phyloP scores from a whole-genome alignment of 1,140 invertebrate species.

The Drosophila nasuta region DNA sequence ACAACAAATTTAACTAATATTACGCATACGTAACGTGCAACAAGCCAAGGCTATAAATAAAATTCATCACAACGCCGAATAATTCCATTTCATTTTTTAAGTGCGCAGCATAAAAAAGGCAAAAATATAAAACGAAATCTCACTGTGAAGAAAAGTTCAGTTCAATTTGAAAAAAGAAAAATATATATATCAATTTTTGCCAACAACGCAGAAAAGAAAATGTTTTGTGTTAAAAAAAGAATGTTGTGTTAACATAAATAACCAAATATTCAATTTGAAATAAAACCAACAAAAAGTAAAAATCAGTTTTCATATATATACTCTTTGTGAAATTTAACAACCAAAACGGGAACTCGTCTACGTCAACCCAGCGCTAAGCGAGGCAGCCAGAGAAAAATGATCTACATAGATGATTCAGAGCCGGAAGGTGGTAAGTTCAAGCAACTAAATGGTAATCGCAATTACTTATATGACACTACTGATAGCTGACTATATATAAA shows the following conservation, averaged over 20 bases:
- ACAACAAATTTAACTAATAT: conserved; percentile 62
- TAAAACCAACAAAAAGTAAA: conserved; percentile 11
- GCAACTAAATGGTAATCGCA: conserved; percentile 2
- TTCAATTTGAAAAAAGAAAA: conserved; percentile 23
- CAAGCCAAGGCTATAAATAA: conserved; percentile 59
- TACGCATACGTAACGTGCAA: conserved; percentile 71
- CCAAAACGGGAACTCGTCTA: conserved; percentile 78
- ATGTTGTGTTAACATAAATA: conserved; percentile 46
- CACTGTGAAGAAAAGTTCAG: conserved; percentile 61
- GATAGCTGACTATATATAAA: conserved; percentile 13
- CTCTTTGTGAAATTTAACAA: conserved; percentile 18
- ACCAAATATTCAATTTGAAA: conserved; percentile 25
- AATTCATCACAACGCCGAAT: conserved; percentile 32
- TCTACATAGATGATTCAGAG: conserved; percentile 93
- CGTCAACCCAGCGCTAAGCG: conserved; percentile 62
- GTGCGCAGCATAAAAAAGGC: conserved; percentile 53
- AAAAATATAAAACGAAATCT: conserved; percentile 30
- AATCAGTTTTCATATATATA: conserved; percentile 22
- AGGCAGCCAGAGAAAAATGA: conserved; percentile 87
- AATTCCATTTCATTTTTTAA: conserved; percentile 67
- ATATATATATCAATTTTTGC: conserved; percentile 25
- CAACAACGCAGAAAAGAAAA: conserved; percentile 56
- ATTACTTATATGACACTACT: conserved; percentile 1
- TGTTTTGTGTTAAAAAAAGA: conserved; percentile 50
- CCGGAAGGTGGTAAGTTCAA: conserved; percentile 92